These are phyloP conservation scores for Pocota personata DNA, from an alignment of 2,888 invertebrate species.

Conservation along the genomic window DNA sequence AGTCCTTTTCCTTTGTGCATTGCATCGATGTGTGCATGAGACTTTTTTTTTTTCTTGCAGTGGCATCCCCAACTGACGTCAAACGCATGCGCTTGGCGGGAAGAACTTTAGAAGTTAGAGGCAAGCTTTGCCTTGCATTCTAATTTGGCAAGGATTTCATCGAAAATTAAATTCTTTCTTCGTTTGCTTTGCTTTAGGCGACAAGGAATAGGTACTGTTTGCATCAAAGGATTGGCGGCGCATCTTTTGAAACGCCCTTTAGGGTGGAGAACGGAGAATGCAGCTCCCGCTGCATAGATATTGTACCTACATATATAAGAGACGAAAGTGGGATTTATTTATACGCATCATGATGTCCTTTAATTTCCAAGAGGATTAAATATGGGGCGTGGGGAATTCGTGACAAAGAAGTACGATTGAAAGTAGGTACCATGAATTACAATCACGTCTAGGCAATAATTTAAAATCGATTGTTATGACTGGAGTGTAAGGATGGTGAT, in stretches of 20 bases:
- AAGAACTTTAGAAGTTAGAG: conserved; percentile 31
- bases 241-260: conserved; percentile 54
- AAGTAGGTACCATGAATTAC: conserved; percentile 77
- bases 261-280: conserved; percentile 36
- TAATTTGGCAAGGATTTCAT: conserved; percentile 17
- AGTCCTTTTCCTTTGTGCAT: conserved; percentile 46
- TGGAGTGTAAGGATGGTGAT: conserved; percentile 51
- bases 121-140: conserved; percentile 63
- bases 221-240: conserved; percentile 49
- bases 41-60: conserved; percentile 54
- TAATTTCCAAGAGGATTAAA: neutral
- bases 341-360: conserved; percentile 1
- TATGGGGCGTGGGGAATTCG: conserved; percentile 5
- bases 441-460: conserved; percentile 81
- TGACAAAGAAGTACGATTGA: conserved; percentile 24
- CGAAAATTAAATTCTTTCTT: conserved; percentile 19
- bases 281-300: conserved; percentile 24
- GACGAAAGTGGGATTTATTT: conserved; percentile 22
- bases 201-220: conserved; percentile 27
- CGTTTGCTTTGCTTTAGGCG: conserved; percentile 31
- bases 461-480: conserved; percentile 80
- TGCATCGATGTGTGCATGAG: conserved; percentile 62
- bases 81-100: conserved; percentile 60
- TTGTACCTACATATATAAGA: neutral
- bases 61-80: neutral